Evolutionary conservation across 1,140 invertebrate genomes (phyloP), one percentile per base, ranked within the genome.

Genomic region (Conus betulinus): DNA sequence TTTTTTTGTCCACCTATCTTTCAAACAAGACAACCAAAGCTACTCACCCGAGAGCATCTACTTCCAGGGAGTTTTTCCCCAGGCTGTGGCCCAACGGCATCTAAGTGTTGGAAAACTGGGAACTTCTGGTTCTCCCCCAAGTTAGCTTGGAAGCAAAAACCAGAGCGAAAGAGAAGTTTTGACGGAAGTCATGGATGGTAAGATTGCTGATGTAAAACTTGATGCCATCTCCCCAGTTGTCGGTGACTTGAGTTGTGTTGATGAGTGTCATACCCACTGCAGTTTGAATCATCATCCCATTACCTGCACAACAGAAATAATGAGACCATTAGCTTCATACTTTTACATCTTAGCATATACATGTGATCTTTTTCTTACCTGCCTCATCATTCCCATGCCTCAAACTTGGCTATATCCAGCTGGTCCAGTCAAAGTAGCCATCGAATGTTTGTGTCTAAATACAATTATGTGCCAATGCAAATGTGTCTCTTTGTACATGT

Each of bases 161-260:
- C 92, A 0, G 27, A 0, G 76, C 53, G 0, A 83, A 87, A 6
- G 91, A 91, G 88, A 91, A 94, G 53, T 93, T 90, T 0, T 85
- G 83, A 20, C 89, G 90, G 87, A 92, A 94, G 51, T 93, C 89
- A 84, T 92, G 88, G 27, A 93, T 93, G 17, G 94, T 94, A 76
- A 92, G 91, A 74, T 94, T 94, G 51, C 91, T 91, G 87, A 93
- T 89, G 81, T 94, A 93, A 88, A 93, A 93, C 87, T 96, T 96
- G 13, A 96, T 97, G 53, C 99, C 99, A 95, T 98, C 97, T 1
- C 99, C 99, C 92, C 97, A 96, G 94, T 99, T 99, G 91, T 98
- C 97, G 1, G 97, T 97, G 71, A 99, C 97, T 92, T 97, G 96
- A 89, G 97, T 98, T 90, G 97, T 97, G 8, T 98, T 99, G 5